A percentile compares a stretch with the other conserved stretches of the same genome.
Evolutionary conservation across 2,113 vertebrate genomes (phyloP).

Genomic region (Tachuris rubrigastra): DNA sequence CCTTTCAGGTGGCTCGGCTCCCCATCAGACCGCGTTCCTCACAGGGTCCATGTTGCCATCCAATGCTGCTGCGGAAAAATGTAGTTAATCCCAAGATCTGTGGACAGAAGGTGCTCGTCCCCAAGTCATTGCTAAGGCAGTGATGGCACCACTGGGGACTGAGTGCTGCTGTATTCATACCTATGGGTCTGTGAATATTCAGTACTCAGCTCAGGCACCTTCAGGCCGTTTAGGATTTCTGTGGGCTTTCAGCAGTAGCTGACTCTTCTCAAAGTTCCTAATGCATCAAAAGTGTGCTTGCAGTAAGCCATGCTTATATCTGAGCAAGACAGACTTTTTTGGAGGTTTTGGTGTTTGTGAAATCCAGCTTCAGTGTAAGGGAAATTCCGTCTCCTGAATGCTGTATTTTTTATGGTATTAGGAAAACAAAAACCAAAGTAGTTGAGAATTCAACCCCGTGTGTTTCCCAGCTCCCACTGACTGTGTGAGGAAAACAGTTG

Average conservation of each 20-base stretch:
- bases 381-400: background rate
- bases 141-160: fast-evolving
- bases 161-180: background rate
- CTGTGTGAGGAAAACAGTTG: conserved; percentile 14
- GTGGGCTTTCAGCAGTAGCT: background rate
- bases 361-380: background rate
- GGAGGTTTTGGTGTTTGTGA: background rate
- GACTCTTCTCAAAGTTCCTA: background rate
- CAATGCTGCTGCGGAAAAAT: background rate
- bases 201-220: background rate
- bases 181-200: background rate
- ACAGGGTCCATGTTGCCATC: background rate
- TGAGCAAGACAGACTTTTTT: background rate
- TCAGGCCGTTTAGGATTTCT: background rate
- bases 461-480: conserved; percentile 22
- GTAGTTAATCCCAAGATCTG: background rate
- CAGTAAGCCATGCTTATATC: background rate
- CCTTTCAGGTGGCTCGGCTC: background rate
- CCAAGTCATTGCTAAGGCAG: background rate
- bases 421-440: conserved; percentile 19
- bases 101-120: background rate
- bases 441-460: conserved; percentile 11
- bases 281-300: background rate
- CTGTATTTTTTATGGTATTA: background rate
- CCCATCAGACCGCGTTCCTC: fast-evolving